Conservation (phyloP, 2,797 vertebrate genomes). For the Telmatherina bonti region DNA sequence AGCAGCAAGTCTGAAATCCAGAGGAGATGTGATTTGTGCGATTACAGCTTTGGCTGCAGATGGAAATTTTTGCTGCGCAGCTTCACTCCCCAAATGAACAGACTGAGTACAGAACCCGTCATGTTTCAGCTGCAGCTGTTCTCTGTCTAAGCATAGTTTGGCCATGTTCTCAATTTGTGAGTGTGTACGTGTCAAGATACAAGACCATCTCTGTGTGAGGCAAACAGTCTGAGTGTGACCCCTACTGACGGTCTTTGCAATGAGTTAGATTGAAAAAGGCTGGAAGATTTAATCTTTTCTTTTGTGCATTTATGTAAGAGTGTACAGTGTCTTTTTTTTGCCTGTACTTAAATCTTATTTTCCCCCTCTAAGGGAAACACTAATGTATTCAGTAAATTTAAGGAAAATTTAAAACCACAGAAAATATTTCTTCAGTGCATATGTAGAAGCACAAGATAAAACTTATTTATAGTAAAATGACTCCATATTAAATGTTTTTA, state of each 20-base stretch:
- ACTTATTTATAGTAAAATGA: too few relatives aligned
- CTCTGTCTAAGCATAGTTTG: slow-evolving; percentile 48
- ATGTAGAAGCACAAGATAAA: too few relatives aligned
- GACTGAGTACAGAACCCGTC: slow-evolving; percentile 15
- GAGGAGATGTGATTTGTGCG: slow-evolving; percentile 14
- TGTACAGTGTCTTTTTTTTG: background rate
- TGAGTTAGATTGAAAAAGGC: background rate
- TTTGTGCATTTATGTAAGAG: background rate
- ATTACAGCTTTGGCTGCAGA: slow-evolving; percentile 10
- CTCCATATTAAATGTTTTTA: too few relatives aligned
- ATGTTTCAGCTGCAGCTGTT: slow-evolving; percentile 59
- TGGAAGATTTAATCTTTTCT: background rate
- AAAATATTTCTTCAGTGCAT: too few relatives aligned
- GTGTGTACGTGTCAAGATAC: slow-evolving; percentile 21
- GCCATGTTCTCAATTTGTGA: slow-evolving; percentile 31
- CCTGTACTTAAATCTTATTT: background rate
- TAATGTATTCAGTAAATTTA: background rate
- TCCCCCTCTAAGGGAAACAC: background rate
- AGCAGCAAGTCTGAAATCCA: slow-evolving; percentile 16
- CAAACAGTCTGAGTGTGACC: background rate
- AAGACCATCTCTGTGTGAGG: slow-evolving; percentile 13
- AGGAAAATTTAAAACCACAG: background rate
- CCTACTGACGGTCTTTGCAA: slow-evolving; percentile 33
- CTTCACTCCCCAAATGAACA: slow-evolving; percentile 3
- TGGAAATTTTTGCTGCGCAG: slow-evolving; percentile 25